Conservation (phyloP, 2,113 vertebrate species). For the Sinocyclocheilus maitianheensis region DNA sequence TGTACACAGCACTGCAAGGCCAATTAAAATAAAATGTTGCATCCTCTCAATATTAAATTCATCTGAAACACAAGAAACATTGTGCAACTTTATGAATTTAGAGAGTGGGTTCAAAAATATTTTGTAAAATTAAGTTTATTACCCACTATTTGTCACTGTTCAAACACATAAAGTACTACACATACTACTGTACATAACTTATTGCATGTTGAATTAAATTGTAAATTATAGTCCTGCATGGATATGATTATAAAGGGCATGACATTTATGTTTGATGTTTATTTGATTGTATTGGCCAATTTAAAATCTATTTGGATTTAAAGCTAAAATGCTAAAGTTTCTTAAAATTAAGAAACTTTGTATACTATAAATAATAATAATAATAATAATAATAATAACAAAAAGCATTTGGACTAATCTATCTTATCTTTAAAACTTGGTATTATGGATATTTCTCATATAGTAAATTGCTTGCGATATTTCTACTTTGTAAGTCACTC, state of each 20-base stretch:
- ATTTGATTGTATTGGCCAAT: background rate
- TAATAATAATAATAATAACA: background rate
- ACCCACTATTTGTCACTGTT: no score
- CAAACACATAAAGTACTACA: background rate
- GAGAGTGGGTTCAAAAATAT: background rate
- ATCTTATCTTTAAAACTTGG: background rate
- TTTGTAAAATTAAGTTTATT: background rate
- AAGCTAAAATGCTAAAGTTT: background rate
- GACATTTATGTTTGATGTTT: background rate
- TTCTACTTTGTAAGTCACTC: background rate
- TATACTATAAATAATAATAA: no score
- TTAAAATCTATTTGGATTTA: background rate
- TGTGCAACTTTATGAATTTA: background rate
- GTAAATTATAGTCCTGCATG: background rate
- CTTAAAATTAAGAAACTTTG: no score
- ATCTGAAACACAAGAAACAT: conserved; percentile 18
- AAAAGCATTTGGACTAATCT: background rate
- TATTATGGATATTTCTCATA: background rate
- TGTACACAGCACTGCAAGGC: background rate
- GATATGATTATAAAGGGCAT: background rate
- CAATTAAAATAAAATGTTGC: background rate
- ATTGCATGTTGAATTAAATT: no score
- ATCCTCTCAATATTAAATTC: background rate
- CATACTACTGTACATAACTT: background rate
- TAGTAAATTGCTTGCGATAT: background rate